Base-by-base conservation (phyloP, 2,888 invertebrate species). In the Watsonalla binaria region DNA sequence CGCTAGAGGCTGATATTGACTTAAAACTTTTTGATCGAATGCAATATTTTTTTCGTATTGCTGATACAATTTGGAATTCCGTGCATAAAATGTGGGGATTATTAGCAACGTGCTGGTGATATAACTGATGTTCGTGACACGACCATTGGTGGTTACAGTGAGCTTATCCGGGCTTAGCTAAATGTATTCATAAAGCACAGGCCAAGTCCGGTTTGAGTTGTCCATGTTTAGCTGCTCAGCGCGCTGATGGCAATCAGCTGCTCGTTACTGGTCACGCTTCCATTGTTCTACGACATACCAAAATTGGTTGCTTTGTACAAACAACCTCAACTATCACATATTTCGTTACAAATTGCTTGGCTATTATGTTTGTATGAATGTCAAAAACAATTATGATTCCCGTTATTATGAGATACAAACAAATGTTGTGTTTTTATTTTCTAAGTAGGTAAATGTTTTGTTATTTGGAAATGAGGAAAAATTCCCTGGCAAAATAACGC, bases 181-280 rank as follows among this genome's bases (percentile, higher is more conserved):
- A 76, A 76, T 72, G 71, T 80, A 80, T 79, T 76, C 72, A 77
- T 71, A 74, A 68, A 68, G 72, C 66, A 69, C 72, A 74, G 74
- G 76, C 70, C 67, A 66, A 24, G 70, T 68, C 73, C 63, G 68
- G 71, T 71, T 70, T 60, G 65, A 67, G 64, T 72, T 64, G 70
- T 67, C 72, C 72, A 68, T 70, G 73, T 74, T 72, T 65, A 72
- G 74, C 64, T 60, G 55, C 67, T 42, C 60, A 63, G 55, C 62
- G 64, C 63, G 55, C 69, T 70, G 84, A 86, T 86, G 79, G 73
- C 78, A 78, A 84, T 86, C 86, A 75, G 72, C 68, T 68, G 70
- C 63, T 68, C 66, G 66, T 66, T 54, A 60, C 68, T 68, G 77
- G 83, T 85, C 86, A 86, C 85, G 86, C 78, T 80, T 78, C 80